Evolutionary conservation across 2,888 invertebrate genomes (phyloP).

Genomic region (Eilema griseolum): DNA sequence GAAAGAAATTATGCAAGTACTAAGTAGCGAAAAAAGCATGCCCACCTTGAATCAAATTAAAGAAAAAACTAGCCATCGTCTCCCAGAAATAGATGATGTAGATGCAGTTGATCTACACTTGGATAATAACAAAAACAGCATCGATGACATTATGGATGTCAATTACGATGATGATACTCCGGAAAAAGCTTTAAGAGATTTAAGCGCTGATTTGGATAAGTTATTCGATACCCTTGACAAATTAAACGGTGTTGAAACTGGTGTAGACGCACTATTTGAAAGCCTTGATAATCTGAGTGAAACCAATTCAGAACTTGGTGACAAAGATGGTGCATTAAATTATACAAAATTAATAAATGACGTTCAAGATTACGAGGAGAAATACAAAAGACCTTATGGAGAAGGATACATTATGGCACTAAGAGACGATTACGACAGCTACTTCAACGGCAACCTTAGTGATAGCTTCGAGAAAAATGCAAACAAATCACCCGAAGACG

Average conservation of each 20-base stretch:
- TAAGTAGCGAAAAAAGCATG: not conserved
- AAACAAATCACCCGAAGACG: not conserved
- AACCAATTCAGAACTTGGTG: slow-evolving; percentile 37
- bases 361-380: slow-evolving; percentile 56
- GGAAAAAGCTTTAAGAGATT: slow-evolving; percentile 62
- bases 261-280: slow-evolving; percentile 33
- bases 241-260: slow-evolving; percentile 50
- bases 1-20: slow-evolving; percentile 1
- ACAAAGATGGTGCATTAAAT: slow-evolving; percentile 29
- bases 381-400: slow-evolving; percentile 48
- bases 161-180: slow-evolving; percentile 54
- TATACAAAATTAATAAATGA: slow-evolving; percentile 41
- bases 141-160: not conserved
- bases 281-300: slow-evolving; percentile 63
- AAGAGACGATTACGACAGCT: slow-evolving; percentile 52
- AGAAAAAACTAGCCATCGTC: slow-evolving; percentile 48
- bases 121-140: not conserved
- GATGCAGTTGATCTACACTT: slow-evolving; percentile 31
- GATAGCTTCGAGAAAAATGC: slow-evolving; percentile 42
- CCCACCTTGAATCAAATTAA: slow-evolving; percentile 17
- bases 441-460: slow-evolving; percentile 53
- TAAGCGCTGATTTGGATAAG: slow-evolving; percentile 67
- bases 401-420: slow-evolving; percentile 44
- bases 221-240: slow-evolving; percentile 66
- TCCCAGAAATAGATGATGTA: slow-evolving; percentile 53